Percentiles rank a stretch among this genome's conserved stretches.
Conservation (phyloP, 2,888 invertebrate species). For the Melanotus villosus region DNA sequence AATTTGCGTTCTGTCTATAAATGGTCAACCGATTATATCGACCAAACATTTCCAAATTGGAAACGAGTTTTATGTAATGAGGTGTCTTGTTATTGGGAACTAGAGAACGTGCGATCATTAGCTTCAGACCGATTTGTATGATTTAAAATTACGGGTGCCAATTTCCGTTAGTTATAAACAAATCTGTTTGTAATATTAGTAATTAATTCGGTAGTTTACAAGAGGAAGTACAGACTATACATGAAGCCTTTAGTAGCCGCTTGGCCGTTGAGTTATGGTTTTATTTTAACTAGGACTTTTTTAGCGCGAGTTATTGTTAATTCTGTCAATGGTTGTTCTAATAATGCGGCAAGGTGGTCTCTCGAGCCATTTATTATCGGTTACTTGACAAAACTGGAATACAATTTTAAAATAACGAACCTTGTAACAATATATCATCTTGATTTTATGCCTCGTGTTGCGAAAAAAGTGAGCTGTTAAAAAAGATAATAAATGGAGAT, state of each 20-base stretch:
- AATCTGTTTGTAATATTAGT: constrained; percentile 11
- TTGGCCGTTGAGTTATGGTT: neutral
- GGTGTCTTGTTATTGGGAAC: constrained; percentile 31
- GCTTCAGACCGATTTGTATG: constrained; percentile 4
- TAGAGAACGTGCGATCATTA: constrained; percentile 20
- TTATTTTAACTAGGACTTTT: neutral
- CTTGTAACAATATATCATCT: too few species aligned
- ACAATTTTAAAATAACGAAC: too few species aligned
- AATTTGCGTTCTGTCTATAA: constrained; percentile 34
- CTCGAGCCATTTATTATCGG: too few species aligned
- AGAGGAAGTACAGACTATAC: constrained; percentile 13
- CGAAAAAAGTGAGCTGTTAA: too few species aligned
- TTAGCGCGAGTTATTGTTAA: neutral
- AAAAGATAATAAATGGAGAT: neutral
- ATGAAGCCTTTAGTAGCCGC: neutral
- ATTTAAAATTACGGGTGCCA: constrained; percentile 20
- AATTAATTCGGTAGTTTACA: constrained; percentile 11
- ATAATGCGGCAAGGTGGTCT: neutral
- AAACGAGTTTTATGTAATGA: constrained; percentile 35
- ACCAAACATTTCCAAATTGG: constrained; percentile 31
- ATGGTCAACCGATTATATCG: constrained; percentile 32
- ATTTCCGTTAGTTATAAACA: constrained; percentile 9
- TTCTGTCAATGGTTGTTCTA: neutral
- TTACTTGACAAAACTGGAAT: too few species aligned
- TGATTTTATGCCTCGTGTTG: too few species aligned